These are phyloP conservation scores for Zingel zingel DNA, from an alignment of 2,113 vertebrate species.

Conservation along the genomic window DNA sequence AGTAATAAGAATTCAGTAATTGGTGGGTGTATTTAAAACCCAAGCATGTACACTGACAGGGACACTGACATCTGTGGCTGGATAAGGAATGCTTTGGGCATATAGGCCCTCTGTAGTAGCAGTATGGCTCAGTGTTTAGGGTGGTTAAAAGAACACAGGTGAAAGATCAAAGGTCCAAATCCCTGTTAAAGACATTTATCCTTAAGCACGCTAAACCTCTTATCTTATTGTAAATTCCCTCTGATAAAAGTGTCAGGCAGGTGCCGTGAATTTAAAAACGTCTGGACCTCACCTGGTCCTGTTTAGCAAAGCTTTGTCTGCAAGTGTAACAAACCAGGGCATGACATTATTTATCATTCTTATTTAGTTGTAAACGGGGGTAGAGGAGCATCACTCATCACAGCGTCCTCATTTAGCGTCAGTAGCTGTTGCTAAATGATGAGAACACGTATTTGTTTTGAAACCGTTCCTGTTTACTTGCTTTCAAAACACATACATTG, in stretches of 20 bases:
- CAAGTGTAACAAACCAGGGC: constrained; percentile 40
- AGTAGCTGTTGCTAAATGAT: constrained; percentile 38
- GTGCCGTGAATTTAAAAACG: constrained; percentile 8
- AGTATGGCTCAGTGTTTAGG: not conserved
- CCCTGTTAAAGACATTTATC: not conserved
- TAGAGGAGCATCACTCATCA: constrained; percentile 3
- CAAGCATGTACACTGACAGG: not conserved
- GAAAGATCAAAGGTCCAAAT: constrained; percentile 9
- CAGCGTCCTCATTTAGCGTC: constrained; percentile 2
- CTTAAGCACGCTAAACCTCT: not conserved
- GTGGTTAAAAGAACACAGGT: not conserved
- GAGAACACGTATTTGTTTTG: constrained; percentile 35
- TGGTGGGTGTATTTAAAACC: not conserved
- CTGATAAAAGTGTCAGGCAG: constrained; percentile 10
- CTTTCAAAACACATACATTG: constrained; percentile 24
- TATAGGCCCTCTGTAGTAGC: not conserved
- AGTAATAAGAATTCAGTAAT: not conserved
- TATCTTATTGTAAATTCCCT: not conserved
- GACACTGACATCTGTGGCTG: not conserved
- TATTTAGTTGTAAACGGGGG: constrained; percentile 1
- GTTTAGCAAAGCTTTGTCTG: constrained; percentile 36
- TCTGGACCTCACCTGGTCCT: constrained; percentile 15
- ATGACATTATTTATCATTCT: constrained; percentile 33
- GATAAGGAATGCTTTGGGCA: no score
- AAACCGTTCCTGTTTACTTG: constrained; percentile 38